These are phyloP conservation scores for Albula glossodonta DNA, from an alignment of 2,113 vertebrate genomes.

Conservation along the genomic window DNA sequence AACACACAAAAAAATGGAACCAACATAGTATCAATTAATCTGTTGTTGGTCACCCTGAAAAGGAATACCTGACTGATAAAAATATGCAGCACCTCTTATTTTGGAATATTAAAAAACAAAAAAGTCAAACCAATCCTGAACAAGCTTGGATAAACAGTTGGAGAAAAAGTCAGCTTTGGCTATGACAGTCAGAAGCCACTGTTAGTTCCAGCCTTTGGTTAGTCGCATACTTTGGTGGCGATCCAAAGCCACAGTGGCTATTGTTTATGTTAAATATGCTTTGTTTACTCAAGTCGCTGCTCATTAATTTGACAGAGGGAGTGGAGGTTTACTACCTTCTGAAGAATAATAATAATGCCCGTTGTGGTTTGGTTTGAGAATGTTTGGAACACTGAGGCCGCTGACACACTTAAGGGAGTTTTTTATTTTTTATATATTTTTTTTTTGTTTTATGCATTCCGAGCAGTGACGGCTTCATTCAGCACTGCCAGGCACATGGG, in stretches of 20 bases:
- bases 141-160: conserved; percentile 12
- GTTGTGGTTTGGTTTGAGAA: conserved; percentile 16
- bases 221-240: conserved; percentile 1
- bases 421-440: neutral
- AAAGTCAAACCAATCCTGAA: conserved; percentile 17
- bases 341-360: conserved; percentile 22
- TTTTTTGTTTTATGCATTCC: neutral
- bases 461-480: neutral
- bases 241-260: conserved; percentile 7
- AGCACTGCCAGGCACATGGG: conserved; percentile 2
- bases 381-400: neutral
- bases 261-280: conserved; percentile 14
- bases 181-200: conserved; percentile 1
- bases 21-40: too few relatives aligned
- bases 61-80: neutral
- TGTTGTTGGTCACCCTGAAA: neutral
- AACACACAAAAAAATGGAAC: too few relatives aligned
- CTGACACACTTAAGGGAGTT: neutral
- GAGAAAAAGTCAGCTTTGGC: conserved; percentile 3
- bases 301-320: conserved; percentile 28
- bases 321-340: conserved; percentile 12
- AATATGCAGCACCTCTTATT: too few relatives aligned
- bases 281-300: conserved; percentile 20
- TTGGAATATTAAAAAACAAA: neutral
- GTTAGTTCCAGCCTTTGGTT: neutral